A percentile compares a stretch with the other conserved stretches of the same genome.
Evolutionary conservation across 2,797 vertebrate genomes (phyloP).

Genomic region (Sebastes melanostomus): DNA sequence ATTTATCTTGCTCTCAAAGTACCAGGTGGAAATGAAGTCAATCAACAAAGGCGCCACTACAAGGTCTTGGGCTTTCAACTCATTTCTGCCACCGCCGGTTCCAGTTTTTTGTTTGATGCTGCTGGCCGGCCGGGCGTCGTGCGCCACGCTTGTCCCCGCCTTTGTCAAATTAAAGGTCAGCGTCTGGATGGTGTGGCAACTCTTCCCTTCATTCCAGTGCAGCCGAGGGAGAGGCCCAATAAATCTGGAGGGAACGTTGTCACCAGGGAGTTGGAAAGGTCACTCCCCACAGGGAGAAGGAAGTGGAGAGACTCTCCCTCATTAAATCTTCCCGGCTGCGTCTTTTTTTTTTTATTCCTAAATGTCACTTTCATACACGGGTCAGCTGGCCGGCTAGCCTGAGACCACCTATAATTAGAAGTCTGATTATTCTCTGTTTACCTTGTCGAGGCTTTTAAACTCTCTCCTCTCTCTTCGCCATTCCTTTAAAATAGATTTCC

Average conservation of each 20-base stretch:
- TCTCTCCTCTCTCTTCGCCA: neutral
- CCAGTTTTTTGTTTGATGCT: conserved; percentile 61
- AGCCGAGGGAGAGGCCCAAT: conserved; percentile 73
- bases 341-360: conserved; percentile 55
- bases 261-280: conserved; percentile 80
- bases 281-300: conserved; percentile 70
- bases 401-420: conserved; percentile 73
- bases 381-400: conserved; percentile 59
- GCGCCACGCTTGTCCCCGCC: conserved; percentile 53
- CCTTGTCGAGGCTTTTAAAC: conserved; percentile 44
- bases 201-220: conserved; percentile 69
- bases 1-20: conserved; percentile 47
- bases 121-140: conserved; percentile 30
- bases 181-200: conserved; percentile 72
- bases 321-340: conserved; percentile 75
- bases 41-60: conserved; percentile 51
- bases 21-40: conserved; percentile 56
- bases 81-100: conserved; percentile 34
- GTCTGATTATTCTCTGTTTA: conserved; percentile 71
- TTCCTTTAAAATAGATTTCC: conserved; percentile 16
- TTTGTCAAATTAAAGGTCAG: conserved; percentile 80
- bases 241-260: conserved; percentile 81
- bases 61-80: conserved; percentile 58
- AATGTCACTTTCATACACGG: conserved; percentile 80
- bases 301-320: conserved; percentile 72